A percentile compares a stretch with the other conserved stretches of the same genome.
Conservation (phyloP, 2,797 vertebrate genomes). For the Notamacropus eugenii region DNA sequence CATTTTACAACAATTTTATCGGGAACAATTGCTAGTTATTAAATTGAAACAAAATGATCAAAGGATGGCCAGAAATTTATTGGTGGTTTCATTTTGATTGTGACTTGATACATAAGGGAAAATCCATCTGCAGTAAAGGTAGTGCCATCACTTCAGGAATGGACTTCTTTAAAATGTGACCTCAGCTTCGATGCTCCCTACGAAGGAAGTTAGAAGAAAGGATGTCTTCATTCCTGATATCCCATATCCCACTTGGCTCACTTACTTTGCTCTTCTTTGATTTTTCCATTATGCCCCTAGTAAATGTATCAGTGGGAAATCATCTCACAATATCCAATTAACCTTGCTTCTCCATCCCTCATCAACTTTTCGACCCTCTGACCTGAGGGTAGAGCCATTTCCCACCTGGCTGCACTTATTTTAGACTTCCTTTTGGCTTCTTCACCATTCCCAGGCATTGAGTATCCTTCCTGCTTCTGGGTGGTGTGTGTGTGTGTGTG, state of each 20-base stretch:
- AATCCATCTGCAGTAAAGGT: conserved; percentile 33
- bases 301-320: background rate
- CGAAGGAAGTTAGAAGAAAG: background rate
- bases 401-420: background rate
- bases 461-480: background rate
- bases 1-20: conserved; percentile 62
- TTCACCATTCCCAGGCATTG: background rate
- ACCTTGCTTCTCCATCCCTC: background rate
- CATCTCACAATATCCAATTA: too few species aligned
- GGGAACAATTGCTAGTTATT: conserved; percentile 48
- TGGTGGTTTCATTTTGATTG: conserved; percentile 62
- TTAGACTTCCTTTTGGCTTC: background rate
- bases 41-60: conserved; percentile 67
- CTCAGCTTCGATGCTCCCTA: background rate
- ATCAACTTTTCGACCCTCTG: background rate
- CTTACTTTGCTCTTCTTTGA: background rate
- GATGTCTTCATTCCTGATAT: background rate
- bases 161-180: background rate
- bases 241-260: background rate
- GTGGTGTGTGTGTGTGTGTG: background rate
- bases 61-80: conserved; percentile 55
- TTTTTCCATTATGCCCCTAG: background rate
- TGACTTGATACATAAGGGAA: conserved; percentile 56
- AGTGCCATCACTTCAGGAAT: background rate
- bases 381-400: background rate